These are phyloP conservation scores for Chionomys nivalis DNA, from an alignment of 2,113 vertebrate species.

Conservation along the genomic window DNA sequence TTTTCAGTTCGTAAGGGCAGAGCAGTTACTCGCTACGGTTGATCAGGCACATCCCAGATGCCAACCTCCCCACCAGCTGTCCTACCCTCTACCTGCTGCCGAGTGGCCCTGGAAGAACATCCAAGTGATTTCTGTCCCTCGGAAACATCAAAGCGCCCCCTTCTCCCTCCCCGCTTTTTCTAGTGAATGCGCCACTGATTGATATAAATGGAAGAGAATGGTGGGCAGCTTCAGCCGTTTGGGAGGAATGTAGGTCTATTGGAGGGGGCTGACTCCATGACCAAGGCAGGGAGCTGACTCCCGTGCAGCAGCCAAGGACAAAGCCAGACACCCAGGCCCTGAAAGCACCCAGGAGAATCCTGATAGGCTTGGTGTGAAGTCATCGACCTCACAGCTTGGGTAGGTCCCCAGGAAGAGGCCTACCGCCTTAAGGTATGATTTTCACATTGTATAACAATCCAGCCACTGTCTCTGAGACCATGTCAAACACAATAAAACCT, in stretches of 20 bases:
- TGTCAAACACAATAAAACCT: constrained; percentile 78
- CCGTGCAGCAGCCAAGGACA: too few species aligned
- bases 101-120: constrained; percentile 68
- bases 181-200: constrained; percentile 69
- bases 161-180: constrained; percentile 19
- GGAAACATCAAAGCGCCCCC: constrained; percentile 71
- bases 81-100: constrained; percentile 75
- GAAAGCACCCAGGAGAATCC: background rate
- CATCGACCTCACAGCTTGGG: background rate
- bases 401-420: background rate
- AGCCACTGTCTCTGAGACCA: constrained; percentile 70
- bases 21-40: background rate
- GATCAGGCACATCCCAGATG: constrained; percentile 10
- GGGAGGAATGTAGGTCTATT: background rate
- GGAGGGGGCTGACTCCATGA: background rate
- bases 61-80: constrained; percentile 68
- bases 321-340: background rate
- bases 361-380: background rate
- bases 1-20: constrained; percentile 43
- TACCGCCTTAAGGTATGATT: constrained; percentile 59
- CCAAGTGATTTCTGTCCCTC: constrained; percentile 66
- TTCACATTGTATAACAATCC: constrained; percentile 61
- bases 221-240: constrained; percentile 20
- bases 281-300: background rate
- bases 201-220: constrained; percentile 42